A percentile compares a stretch with the other conserved stretches of the same genome.
These are phyloP conservation scores for Lasioglossum lativentre DNA, from an alignment of 2,888 invertebrate genomes.

Conservation along the genomic window DNA sequence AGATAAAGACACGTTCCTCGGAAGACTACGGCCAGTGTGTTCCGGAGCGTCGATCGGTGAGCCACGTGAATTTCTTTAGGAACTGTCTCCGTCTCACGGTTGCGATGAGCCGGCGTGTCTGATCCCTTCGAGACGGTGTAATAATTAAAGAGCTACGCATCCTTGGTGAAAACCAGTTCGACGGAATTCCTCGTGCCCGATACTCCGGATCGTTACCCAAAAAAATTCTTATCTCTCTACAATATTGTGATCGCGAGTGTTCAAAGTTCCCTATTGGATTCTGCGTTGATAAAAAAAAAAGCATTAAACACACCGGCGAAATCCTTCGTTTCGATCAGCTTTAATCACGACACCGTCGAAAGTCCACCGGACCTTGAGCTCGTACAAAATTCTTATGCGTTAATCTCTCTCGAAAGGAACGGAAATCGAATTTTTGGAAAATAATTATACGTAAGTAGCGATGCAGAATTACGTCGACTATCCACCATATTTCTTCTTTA, in stretches of 20 bases:
- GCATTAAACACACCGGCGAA: neutral
- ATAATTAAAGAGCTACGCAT: neutral
- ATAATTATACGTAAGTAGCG: neutral
- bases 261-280: neutral
- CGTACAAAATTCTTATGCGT: neutral
- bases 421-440: neutral
- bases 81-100: conserved; percentile 22
- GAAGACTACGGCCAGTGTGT: conserved; percentile 72
- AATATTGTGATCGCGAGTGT: conserved; percentile 6
- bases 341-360: neutral
- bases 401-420: neutral
- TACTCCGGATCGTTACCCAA: neutral
- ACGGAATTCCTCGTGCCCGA: neutral
- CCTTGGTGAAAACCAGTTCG: neutral
- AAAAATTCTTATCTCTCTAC: neutral
- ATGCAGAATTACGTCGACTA: neutral
- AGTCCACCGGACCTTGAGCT: neutral
- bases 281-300: conserved; percentile 16
- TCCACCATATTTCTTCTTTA: neutral
- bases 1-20: conserved; percentile 72
- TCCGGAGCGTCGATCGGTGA: conserved; percentile 70
- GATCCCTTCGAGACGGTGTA: neutral
- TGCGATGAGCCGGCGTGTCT: conserved; percentile 20
- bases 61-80: conserved; percentile 52
- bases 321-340: neutral